These are phyloP conservation scores for Pithecia hirsuta DNA, from an alignment of 2,797 vertebrate genomes.

Conservation along the genomic window DNA sequence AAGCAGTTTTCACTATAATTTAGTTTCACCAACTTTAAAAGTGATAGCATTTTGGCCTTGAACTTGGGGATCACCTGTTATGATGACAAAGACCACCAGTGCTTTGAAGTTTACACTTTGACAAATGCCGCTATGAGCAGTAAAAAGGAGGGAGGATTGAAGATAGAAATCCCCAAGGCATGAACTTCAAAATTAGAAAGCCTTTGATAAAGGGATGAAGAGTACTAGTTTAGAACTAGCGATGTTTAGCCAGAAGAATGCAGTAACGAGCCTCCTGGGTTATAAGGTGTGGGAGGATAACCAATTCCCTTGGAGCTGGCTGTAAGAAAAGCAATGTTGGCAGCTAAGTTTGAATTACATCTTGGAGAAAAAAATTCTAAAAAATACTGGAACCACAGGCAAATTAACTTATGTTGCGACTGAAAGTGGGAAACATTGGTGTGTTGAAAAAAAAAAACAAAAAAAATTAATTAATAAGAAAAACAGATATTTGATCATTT, in stretches of 20 bases:
- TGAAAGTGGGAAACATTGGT: not conserved
- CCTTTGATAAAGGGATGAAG: not conserved
- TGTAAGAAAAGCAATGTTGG: not conserved
- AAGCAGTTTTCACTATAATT: not conserved
- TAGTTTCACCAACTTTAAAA: not conserved
- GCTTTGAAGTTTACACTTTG: not conserved
- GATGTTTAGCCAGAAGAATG: not conserved
- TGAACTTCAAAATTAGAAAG: not conserved
- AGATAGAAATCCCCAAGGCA: not conserved
- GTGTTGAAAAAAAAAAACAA: not conserved
- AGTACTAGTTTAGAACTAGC: not conserved
- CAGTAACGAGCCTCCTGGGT: not conserved
- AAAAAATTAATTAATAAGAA: not conserved
- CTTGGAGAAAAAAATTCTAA: not conserved
- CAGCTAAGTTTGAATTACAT: not conserved
- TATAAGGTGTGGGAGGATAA: not conserved
- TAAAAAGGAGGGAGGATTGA: not conserved
- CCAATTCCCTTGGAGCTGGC: not conserved
- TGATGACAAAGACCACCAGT: not conserved
- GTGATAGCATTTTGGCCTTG: not conserved
- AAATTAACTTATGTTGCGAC: not conserved
- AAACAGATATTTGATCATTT: not conserved
- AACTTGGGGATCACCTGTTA: not conserved
- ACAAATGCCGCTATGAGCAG: not conserved
- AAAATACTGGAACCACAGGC: not conserved